Evolutionary conservation across 1,140 invertebrate species (phyloP).

Genomic region (Dendroctonus ponderosae): DNA sequence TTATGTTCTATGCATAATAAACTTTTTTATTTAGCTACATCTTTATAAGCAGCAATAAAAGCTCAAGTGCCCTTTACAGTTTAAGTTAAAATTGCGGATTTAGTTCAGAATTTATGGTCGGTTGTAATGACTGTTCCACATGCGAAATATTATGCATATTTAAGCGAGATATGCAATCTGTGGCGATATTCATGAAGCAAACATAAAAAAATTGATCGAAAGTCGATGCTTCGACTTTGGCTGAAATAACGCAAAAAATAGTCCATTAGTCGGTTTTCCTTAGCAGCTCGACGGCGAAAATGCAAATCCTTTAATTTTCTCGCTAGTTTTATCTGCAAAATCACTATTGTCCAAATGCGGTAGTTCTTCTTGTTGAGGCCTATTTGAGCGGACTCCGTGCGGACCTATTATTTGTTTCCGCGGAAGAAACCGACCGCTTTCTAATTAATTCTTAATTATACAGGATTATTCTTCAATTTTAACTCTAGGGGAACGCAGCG

Average conservation of each 20-base stretch:
- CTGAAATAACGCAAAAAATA: no score
- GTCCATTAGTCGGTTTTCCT: neutral
- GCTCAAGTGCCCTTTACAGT: constrained; percentile 1
- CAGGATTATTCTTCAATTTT: constrained; percentile 9
- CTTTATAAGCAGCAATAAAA: constrained; percentile 3
- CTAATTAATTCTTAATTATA: constrained; percentile 13
- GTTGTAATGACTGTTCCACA: neutral
- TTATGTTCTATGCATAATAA: constrained; percentile 4
- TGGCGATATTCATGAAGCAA: neutral
- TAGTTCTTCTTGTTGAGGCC: constrained; percentile 4
- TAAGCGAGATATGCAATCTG: neutral
- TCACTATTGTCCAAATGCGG: constrained; percentile 13
- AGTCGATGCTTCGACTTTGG: neutral
- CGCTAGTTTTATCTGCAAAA: constrained; percentile 8
- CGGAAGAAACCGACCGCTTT: constrained; percentile 13
- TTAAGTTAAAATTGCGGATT: neutral
- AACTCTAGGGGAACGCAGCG: neutral
- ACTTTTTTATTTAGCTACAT: constrained; percentile 3
- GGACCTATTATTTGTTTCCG: constrained; percentile 3
- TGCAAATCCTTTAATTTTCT: neutral
- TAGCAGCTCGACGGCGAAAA: neutral
- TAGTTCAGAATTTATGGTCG: neutral
- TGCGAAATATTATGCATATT: neutral
- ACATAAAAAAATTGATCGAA: neutral
- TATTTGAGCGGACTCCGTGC: constrained; percentile 8